Evolutionary conservation across 2,113 vertebrate genomes (phyloP).

Genomic region (Sebastes schlegelii): DNA sequence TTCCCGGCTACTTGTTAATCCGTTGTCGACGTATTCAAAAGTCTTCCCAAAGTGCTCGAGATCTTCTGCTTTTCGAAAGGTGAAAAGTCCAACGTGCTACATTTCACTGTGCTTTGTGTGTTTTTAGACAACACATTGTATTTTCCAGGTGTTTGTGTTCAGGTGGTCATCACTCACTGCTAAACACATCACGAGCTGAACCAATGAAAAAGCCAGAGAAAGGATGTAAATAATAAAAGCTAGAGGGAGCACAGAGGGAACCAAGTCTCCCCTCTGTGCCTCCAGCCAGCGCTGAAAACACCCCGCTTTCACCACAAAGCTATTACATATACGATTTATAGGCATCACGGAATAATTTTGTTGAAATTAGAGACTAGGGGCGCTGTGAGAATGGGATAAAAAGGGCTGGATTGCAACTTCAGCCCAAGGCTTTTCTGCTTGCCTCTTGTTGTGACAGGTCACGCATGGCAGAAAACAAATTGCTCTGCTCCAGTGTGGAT

Average conservation of each 20-base stretch:
- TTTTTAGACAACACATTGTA: not conserved
- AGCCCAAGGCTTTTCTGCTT: constrained; percentile 50
- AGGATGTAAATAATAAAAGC: constrained; percentile 49
- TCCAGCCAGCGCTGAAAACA: not conserved
- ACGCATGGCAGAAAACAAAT: constrained; percentile 51
- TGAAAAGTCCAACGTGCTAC: not conserved
- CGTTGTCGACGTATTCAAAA: not conserved
- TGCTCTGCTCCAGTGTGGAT: constrained; percentile 31
- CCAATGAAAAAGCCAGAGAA: constrained; percentile 27
- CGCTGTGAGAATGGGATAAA: constrained; percentile 28
- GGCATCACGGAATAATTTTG: constrained; percentile 50
- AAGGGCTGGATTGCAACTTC: constrained; percentile 40
- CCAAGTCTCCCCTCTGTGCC: constrained; percentile 16
- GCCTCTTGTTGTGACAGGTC: constrained; percentile 55
- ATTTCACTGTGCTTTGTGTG: not conserved
- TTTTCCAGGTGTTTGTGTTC: constrained; percentile 10
- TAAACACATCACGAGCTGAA: constrained; percentile 7
- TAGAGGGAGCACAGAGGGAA: constrained; percentile 6
- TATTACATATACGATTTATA: constrained; percentile 33
- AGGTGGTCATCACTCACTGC: constrained; percentile 15
- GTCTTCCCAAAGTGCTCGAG: not conserved
- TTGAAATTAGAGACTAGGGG: constrained; percentile 52
- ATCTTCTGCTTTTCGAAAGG: not conserved
- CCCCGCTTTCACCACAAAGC: constrained; percentile 29
- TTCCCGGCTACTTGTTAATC: not conserved